Conservation (phyloP, 2,113 vertebrate species). For the Mobula hypostoma region DNA sequence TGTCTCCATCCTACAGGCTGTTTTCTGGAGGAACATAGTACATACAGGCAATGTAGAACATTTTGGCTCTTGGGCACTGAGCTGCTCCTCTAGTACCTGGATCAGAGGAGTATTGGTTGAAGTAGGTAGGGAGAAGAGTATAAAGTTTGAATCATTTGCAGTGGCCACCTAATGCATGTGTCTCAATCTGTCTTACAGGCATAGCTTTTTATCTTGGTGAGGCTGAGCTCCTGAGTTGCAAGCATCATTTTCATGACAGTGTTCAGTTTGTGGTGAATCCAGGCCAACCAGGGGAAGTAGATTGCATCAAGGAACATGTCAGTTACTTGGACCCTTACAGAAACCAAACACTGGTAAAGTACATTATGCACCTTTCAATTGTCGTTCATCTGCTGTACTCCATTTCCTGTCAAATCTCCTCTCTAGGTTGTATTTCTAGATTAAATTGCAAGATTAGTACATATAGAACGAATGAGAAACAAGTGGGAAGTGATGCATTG, state of each 20-base stretch:
- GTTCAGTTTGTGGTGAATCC: constrained; percentile 71
- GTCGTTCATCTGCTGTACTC: background rate
- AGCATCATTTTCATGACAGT: constrained; percentile 76
- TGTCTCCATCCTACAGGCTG: background rate
- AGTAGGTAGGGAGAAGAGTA: background rate
- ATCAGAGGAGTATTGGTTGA: background rate
- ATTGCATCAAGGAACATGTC: constrained; percentile 67
- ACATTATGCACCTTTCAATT: too few relatives aligned
- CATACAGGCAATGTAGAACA: background rate
- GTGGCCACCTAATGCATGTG: background rate
- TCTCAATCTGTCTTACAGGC: constrained; percentile 56
- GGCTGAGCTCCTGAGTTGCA: constrained; percentile 80
- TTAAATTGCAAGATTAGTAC: background rate
- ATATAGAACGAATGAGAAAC: background rate
- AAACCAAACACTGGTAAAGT: constrained; percentile 71
- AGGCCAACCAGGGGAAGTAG: constrained; percentile 60
- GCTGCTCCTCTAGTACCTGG: background rate
- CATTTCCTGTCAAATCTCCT: too few relatives aligned
- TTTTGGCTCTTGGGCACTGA: background rate
- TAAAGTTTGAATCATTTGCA: background rate
- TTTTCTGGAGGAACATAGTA: background rate
- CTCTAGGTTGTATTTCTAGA: too few relatives aligned
- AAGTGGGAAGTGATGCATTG: too few relatives aligned
- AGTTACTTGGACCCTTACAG: constrained; percentile 78
- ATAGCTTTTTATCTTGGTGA: constrained; percentile 83